Evolutionary conservation across 2,113 vertebrate species (phyloP).

Genomic region (Eretmochelys imbricata): DNA sequence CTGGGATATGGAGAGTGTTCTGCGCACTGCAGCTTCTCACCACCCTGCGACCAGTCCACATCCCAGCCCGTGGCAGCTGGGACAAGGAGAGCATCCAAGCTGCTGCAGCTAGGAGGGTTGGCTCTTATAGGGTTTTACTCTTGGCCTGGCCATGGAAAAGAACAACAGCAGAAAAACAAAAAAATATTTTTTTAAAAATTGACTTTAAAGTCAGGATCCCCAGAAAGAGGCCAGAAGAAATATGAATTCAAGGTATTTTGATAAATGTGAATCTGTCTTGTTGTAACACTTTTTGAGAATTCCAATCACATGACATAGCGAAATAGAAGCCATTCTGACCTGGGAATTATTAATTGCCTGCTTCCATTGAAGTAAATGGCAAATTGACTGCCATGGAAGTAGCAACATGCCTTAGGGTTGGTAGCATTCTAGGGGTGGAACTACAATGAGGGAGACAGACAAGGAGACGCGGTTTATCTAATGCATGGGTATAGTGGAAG

Average conservation of each 20-base stretch:
- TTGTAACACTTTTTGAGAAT: constrained; percentile 1
- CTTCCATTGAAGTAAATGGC: not conserved
- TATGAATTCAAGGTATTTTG: not conserved
- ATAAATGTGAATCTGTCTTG: not conserved
- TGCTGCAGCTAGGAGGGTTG: not conserved
- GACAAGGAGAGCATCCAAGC: not conserved
- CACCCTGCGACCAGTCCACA: not conserved
- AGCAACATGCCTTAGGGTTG: constrained; percentile 38
- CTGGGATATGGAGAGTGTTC: no score
- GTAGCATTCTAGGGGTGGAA: constrained; percentile 26
- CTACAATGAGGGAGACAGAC: constrained; percentile 51
- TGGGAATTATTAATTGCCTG: not conserved
- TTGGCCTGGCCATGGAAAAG: not conserved
- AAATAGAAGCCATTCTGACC: constrained; percentile 15
- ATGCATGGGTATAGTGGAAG: not conserved
- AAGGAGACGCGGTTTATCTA: constrained; percentile 3
- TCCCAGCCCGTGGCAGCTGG: not conserved
- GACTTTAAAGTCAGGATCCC: not conserved
- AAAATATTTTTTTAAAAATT: not conserved
- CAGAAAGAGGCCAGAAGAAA: not conserved
- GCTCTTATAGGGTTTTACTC: not conserved
- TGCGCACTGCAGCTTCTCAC: no score
- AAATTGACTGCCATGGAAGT: constrained; percentile 40
- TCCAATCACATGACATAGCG: not conserved
- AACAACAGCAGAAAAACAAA: not conserved